These are phyloP conservation scores for Manis javanica DNA, from an alignment of 2,797 vertebrate genomes.

Conservation along the genomic window DNA sequence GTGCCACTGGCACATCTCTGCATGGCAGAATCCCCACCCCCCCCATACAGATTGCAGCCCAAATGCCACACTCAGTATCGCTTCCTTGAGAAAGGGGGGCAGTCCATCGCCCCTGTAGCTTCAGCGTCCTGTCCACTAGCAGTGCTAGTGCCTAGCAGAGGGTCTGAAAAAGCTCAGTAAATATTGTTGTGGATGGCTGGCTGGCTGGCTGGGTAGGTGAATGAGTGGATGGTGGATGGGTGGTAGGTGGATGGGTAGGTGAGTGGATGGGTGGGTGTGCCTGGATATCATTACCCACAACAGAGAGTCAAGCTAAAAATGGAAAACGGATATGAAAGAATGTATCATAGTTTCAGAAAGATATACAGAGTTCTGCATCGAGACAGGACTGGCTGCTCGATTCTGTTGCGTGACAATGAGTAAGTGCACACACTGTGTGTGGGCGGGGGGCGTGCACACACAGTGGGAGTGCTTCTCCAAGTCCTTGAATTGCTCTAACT, in stretches of 20 bases:
- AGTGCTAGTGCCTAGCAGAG: too few relatives aligned
- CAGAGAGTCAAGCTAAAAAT: neutral
- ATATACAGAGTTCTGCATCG: rapidly evolving
- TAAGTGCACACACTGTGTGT: rapidly evolving
- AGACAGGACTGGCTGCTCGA: neutral
- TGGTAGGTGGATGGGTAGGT: too few relatives aligned
- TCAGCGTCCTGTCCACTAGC: neutral
- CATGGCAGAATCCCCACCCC: rapidly evolving
- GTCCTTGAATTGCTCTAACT: neutral
- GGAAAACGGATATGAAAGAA: neutral
- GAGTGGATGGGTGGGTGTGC: too few relatives aligned
- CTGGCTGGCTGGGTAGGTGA: neutral
- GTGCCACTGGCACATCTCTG: neutral
- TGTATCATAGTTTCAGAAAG: neutral
- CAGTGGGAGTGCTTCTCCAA: rapidly evolving
- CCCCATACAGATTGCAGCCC: rapidly evolving
- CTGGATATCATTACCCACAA: neutral
- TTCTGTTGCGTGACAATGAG: neutral
- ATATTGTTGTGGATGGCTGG: neutral
- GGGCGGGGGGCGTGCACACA: too few relatives aligned
- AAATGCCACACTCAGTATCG: rapidly evolving
- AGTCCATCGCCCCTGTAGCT: neutral
- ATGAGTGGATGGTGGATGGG: too few relatives aligned
- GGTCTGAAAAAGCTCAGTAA: neutral
- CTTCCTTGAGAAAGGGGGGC: rapidly evolving